phyloP scores from a whole-genome alignment of 2,113 vertebrate species.

The Murina feae region DNA sequence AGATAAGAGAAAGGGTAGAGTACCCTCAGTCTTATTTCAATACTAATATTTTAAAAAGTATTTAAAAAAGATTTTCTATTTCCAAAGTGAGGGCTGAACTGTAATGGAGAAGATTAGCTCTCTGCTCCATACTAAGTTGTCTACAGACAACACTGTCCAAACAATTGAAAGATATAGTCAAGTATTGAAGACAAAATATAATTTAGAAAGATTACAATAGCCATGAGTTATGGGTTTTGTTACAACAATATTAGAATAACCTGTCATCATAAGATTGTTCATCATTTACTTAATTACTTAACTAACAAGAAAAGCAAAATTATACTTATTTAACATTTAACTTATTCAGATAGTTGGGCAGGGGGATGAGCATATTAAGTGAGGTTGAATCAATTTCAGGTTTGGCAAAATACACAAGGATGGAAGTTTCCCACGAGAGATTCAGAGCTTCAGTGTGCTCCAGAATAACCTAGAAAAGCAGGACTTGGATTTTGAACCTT shows the following conservation, averaged over 20 bases:
- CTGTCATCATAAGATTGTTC: background rate
- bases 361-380: background rate
- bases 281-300: background rate
- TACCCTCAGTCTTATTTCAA: background rate
- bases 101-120: background rate
- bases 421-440: background rate
- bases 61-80: background rate
- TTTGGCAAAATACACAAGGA: background rate
- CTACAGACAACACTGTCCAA: background rate
- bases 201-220: background rate
- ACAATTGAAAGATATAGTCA: background rate
- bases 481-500: background rate
- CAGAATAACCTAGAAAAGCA: background rate
- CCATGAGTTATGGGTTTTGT: background rate
- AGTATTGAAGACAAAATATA: background rate
- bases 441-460: background rate
- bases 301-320: slow-evolving; percentile 1
- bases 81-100: background rate
- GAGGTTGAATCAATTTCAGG: background rate
- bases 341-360: background rate
- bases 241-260: background rate
- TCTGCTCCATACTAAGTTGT: background rate
- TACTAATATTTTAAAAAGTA: background rate
- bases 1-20: background rate
- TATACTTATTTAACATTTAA: background rate